Evolutionary conservation across 2,113 vertebrate species (phyloP), one percentile per base, ranked within the genome.

Genomic region (Parotia lawesii): DNA sequence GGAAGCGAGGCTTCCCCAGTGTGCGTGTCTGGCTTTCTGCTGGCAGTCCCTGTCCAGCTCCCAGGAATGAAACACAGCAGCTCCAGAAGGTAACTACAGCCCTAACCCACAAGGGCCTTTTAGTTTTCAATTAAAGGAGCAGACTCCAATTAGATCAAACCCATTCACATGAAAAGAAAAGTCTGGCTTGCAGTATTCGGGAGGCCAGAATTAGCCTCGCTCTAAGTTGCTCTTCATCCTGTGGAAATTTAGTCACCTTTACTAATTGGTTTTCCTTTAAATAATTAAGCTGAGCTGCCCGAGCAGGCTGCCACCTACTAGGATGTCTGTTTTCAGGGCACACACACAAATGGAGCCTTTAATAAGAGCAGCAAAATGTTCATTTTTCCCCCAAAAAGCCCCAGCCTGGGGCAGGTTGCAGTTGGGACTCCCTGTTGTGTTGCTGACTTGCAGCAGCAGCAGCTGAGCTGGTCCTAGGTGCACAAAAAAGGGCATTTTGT

Each of bases 231-330:
- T 82, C 18, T 66, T 97, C 96, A 95, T 96, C 94, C 89, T 62
- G 9, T 94, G 90, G 77, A 93, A 94, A 88, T 94, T 96, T 96
- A 97, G 96, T 97, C 97, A 97, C 96, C 96, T 97, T 96, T 92
- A 87, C 96, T 98, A 96, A 97, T 97, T 96, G 95, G 73, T 95
- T 97, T 96, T 93, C 87, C 93, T 82, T 95, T 77, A 85, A 96
- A 85, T 95, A 96, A 97, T 97, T 88, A 95, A 94, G 84, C 87
- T 64, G 58, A 70, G 95, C 85, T 91, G 81, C 89, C 86, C 42
- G 5, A 42, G 93, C 84, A 65, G 90, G 40, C 92, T 89, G 72
- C 92, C 96, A 95, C 96, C 96, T 87, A 76, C 73, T 33, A 81
- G 58, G 85, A 78, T 11, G 29, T 19, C 70, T 74, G 23, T 28